A percentile compares a stretch with the other conserved stretches of the same genome.
Evolutionary conservation across 1,140 invertebrate species (phyloP).

Genomic region (Diabrotica virgifera): DNA sequence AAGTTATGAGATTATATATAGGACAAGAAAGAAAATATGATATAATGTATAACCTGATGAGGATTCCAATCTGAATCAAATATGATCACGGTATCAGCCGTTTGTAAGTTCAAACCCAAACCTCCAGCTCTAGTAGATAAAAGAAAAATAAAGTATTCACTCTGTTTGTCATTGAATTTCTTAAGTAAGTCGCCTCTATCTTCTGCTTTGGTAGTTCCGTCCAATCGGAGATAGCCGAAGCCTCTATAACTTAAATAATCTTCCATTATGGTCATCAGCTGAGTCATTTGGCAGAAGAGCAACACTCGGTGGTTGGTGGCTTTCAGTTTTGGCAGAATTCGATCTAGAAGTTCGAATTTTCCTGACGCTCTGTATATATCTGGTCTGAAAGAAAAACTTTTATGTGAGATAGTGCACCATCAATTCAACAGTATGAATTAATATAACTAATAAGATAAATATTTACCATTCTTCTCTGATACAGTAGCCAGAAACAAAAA

Average conservation of each 20-base stretch:
- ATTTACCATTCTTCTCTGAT: neutral
- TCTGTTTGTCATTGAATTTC: conserved; percentile 87
- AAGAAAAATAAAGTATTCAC: conserved; percentile 94
- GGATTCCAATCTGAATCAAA: conserved; percentile 99
- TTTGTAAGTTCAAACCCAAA: conserved; percentile 95
- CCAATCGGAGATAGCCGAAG: conserved; percentile 72
- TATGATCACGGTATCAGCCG: conserved; percentile 97
- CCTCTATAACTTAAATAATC: conserved; percentile 91
- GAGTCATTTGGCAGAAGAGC: conserved; percentile 99
- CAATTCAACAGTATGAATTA: too few relatives aligned
- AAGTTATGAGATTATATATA: neutral
- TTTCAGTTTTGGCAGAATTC: conserved; percentile 95
- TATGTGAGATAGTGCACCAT: too few relatives aligned
- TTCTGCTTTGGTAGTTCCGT: conserved; percentile 97
- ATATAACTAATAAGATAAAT: neutral
- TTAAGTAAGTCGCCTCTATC: conserved; percentile 91
- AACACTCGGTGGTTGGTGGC: conserved; percentile 86
- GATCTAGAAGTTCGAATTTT: conserved; percentile 97
- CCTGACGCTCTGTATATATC: conserved; percentile 71
- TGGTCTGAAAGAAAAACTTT: neutral
- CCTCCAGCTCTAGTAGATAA: conserved; percentile 96
- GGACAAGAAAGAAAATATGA: neutral
- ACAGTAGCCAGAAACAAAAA: too few relatives aligned
- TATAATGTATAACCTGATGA: conserved; percentile 70
- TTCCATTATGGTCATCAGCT: conserved; percentile 99